phyloP scores from a whole-genome alignment of 1,140 invertebrate species.

The Caerostris extrusa region DNA sequence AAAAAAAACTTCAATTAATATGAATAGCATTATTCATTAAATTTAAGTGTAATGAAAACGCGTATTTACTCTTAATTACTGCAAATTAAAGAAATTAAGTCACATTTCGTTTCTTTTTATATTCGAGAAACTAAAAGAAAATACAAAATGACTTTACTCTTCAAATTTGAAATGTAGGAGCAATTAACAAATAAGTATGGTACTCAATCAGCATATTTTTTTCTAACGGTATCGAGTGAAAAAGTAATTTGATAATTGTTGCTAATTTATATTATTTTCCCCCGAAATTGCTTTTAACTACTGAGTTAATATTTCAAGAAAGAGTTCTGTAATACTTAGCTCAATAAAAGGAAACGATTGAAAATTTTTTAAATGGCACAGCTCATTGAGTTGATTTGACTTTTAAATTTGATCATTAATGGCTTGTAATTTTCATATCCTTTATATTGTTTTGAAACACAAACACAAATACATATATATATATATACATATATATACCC shows the following conservation, averaged over 20 bases:
- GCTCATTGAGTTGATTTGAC: too few species aligned
- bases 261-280: neutral
- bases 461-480: too few species aligned
- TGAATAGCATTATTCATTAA: neutral
- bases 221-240: neutral
- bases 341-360: too few species aligned
- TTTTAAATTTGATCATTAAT: too few species aligned
- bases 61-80: slow-evolving; percentile 13
- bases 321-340: too few species aligned
- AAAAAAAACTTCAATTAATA: too few species aligned
- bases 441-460: too few species aligned
- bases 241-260: neutral
- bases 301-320: too few species aligned
- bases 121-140: neutral
- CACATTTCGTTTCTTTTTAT: neutral
- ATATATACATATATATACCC: too few species aligned
- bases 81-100: neutral
- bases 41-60: neutral
- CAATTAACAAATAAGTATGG: neutral
- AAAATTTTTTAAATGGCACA: too few species aligned
- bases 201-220: neutral
- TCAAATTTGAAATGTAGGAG: neutral
- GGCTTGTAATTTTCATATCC: too few species aligned
- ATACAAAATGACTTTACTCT: neutral
- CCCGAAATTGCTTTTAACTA: too few species aligned